Evolutionary conservation across 2,113 vertebrate genomes (phyloP).

Genomic region (Phodopus roborovskii): DNA sequence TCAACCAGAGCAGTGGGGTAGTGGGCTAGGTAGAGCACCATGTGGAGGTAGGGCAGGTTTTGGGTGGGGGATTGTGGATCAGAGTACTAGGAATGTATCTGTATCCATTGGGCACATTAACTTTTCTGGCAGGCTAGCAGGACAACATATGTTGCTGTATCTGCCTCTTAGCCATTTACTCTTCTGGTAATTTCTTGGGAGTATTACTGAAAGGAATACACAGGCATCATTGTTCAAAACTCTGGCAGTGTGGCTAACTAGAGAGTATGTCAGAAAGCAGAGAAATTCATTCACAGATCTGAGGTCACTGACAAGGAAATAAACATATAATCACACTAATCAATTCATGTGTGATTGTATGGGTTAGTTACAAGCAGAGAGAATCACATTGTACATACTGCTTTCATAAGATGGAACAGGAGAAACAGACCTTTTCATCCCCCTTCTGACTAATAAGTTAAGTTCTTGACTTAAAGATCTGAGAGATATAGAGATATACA

Average conservation of each 20-base stretch:
- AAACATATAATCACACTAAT: background rate
- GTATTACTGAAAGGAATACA: constrained; percentile 83
- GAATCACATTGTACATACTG: background rate
- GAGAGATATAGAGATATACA: background rate
- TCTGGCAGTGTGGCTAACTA: background rate
- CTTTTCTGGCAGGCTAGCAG: constrained; percentile 85
- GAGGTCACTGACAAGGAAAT: background rate
- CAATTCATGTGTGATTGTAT: background rate
- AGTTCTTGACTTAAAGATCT: background rate
- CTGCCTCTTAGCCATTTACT: constrained; percentile 92
- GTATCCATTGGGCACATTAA: constrained; percentile 91
- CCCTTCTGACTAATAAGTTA: background rate
- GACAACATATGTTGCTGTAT: constrained; percentile 90
- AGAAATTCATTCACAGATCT: background rate
- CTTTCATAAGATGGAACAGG: background rate
- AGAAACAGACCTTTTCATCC: background rate
- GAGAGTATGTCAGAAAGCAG: constrained; percentile 29
- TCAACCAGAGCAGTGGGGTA: too few relatives aligned
- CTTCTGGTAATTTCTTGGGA: constrained; percentile 92
- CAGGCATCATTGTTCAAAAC: background rate
- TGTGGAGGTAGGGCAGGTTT: too few relatives aligned
- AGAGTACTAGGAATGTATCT: constrained; percentile 81
- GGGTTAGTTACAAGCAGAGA: background rate
- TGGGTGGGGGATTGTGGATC: too few relatives aligned
- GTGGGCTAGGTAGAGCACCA: too few relatives aligned